A percentile compares a stretch with the other conserved stretches of the same genome.
Evolutionary conservation across 2,113 vertebrate species (phyloP).

Genomic region (Gobius niger): DNA sequence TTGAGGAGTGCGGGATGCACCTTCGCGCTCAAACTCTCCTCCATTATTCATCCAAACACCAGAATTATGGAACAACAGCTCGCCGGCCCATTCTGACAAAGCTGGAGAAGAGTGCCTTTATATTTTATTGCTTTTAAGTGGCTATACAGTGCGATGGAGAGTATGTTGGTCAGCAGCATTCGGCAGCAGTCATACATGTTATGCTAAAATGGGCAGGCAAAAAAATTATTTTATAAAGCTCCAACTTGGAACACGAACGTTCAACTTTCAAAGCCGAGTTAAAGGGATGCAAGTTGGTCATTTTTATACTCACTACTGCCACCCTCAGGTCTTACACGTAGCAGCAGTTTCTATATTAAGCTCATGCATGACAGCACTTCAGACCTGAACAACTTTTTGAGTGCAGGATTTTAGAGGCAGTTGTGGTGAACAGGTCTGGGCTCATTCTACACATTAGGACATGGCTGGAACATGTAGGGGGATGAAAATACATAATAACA

Average conservation of each 20-base stretch:
- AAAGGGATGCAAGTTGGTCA: too few relatives aligned
- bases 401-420: too few relatives aligned
- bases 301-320: too few relatives aligned
- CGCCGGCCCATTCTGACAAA: constrained; percentile 56
- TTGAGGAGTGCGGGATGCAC: constrained; percentile 71
- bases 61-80: constrained; percentile 69
- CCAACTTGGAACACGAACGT: not conserved
- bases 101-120: constrained; percentile 38
- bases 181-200: not conserved
- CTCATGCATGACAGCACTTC: too few relatives aligned
- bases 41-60: constrained; percentile 77
- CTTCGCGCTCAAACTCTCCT: constrained; percentile 74
- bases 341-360: too few relatives aligned
- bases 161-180: not conserved
- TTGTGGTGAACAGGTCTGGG: too few relatives aligned
- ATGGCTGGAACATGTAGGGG: too few relatives aligned
- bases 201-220: not conserved
- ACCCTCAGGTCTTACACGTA: too few relatives aligned
- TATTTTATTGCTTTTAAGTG: constrained; percentile 31
- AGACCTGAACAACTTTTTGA: too few relatives aligned
- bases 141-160: not conserved
- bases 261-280: not conserved
- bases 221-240: not conserved
- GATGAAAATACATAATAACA: too few relatives aligned
- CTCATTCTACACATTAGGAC: too few relatives aligned